Evolutionary conservation across 2,888 invertebrate species (phyloP).

Genomic region (Caenorhabditis sp.): DNA sequence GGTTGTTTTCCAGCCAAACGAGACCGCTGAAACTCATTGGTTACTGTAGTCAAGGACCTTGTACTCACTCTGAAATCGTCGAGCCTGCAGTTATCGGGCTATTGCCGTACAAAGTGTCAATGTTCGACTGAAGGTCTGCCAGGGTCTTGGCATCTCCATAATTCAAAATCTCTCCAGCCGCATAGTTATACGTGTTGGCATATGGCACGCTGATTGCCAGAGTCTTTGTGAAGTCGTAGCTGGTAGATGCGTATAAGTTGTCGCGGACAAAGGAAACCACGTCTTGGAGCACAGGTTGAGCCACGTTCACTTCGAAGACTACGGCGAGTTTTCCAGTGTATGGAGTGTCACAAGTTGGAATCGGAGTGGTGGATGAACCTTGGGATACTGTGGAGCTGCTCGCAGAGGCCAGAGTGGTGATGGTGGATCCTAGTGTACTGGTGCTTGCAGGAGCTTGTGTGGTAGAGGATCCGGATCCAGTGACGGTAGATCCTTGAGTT

Average conservation of each 20-base stretch:
- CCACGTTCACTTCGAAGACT: constrained; percentile 27
- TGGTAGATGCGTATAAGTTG: constrained; percentile 23
- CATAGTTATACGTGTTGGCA: constrained; percentile 11
- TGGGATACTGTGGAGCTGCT: no score
- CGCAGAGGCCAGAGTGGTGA: not conserved
- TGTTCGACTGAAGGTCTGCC: constrained; percentile 13
- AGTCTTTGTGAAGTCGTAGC: constrained; percentile 30
- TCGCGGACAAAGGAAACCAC: constrained; percentile 17
- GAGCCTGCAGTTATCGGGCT: not conserved
- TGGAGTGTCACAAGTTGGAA: constrained; percentile 10
- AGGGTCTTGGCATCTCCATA: constrained; percentile 33
- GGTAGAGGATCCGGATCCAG: not conserved
- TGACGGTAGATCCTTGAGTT: not conserved
- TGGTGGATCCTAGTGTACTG: not conserved
- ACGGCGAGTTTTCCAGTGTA: constrained; percentile 40
- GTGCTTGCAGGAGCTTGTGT: not conserved
- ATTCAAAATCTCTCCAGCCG: not conserved
- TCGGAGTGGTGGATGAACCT: constrained; percentile 15
- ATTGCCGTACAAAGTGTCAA: not conserved
- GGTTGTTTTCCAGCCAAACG: not conserved
- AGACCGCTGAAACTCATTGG: constrained; percentile 38
- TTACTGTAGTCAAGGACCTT: not conserved
- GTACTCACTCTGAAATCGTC: constrained; percentile 24
- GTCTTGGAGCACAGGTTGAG: not conserved
- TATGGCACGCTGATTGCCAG: constrained; percentile 46